Base-by-base conservation (phyloP, 2,797 vertebrate genomes). In the Champsocephalus gunnari region DNA sequence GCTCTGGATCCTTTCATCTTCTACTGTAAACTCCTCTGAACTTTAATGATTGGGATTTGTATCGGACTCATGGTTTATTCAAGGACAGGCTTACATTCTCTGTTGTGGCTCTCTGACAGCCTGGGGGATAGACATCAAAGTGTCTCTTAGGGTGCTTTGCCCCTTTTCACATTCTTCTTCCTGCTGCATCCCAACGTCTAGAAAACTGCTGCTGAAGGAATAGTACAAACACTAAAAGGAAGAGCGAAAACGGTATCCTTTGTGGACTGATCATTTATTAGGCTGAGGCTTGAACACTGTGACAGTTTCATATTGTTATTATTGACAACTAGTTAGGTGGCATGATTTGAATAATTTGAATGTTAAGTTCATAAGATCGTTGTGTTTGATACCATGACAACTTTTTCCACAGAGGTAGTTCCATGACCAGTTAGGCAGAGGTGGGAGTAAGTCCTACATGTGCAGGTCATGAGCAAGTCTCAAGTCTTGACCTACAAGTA, bases 121-220 rank as follows among this genome's bases (percentile, higher is more conserved):
- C 76, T 51, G 4, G 64, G 68, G 74, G 84, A 88, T 80, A 82
- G 77, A 87, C 82, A 90, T 93, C 87, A 91, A 89, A 91, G 91
- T 78, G 49, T 65, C 81, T 77, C 87, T 87, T n/a, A 75, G 80
- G 81, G 88, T 87, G 58, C 62, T 84, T 71, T 82, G 79, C 34
- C 73, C 50, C 61, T 69, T 77, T 80, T 68, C 80, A 61, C 34
- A 77, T 44, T 77, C 51, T 50, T 56, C 64, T 58, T 80, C 57
- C 81, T 75, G 51, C 58, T 79, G 66, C 77, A 61, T 71, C 68
- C 66, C 16, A 57, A 62, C 80, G n/a, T 44, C n/a, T 10, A 9
- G 21, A 72, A 73, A 74, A 66, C 14, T 64, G 55, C 21, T 7
- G 43, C 56, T 60, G 50, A 65, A 60, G 49, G 16, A 45, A 67